These are phyloP conservation scores for rat (Rattus norvegicus) DNA, from an alignment of 2,113 vertebrate genomes.

Conservation along the genomic window DNA sequence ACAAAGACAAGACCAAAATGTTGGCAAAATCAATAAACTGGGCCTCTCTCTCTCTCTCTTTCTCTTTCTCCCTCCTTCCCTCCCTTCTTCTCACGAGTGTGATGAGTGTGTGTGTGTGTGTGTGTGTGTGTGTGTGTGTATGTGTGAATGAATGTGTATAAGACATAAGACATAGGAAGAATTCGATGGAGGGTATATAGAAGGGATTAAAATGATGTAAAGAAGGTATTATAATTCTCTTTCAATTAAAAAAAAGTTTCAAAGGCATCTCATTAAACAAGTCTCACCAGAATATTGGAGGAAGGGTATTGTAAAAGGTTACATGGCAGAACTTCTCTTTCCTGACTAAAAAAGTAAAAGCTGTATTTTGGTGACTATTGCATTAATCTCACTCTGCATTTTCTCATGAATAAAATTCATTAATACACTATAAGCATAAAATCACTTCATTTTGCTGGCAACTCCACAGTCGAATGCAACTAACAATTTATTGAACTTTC, in stretches of 20 bases:
- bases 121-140: background rate
- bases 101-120: background rate
- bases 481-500: background rate
- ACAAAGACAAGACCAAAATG: background rate
- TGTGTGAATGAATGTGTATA: no score
- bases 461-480: background rate
- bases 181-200: background rate
- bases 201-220: background rate
- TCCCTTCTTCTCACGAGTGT: background rate
- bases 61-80: fast-evolving
- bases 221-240: background rate
- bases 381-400: background rate
- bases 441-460: background rate
- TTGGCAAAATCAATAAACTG: background rate
- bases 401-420: background rate
- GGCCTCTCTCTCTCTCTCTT: no score
- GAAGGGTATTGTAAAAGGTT: background rate
- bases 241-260: background rate
- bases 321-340: background rate
- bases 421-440: background rate
- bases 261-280: background rate
- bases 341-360: background rate
- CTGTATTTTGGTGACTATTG: background rate
- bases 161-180: background rate
- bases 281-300: background rate